phyloP scores from a whole-genome alignment of 2,113 vertebrate genomes.

The Garra rufa region DNA sequence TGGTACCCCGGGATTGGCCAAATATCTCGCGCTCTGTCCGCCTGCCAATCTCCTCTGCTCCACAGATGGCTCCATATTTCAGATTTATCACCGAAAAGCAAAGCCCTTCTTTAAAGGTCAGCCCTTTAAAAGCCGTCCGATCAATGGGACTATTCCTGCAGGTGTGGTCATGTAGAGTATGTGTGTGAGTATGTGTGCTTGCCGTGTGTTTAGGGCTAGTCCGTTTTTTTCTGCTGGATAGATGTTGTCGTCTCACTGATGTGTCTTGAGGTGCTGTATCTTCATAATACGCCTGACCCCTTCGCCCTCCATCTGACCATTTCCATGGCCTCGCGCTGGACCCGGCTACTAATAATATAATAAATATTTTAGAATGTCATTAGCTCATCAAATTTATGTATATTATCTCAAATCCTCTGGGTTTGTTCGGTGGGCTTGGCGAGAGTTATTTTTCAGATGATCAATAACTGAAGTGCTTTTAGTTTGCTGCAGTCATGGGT shows the following conservation, averaged over 20 bases:
- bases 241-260: slow-evolving; percentile 50
- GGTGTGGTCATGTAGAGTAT: slow-evolving; percentile 64
- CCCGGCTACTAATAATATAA: slow-evolving; percentile 71
- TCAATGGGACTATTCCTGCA: slow-evolving; percentile 80
- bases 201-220: slow-evolving; percentile 54
- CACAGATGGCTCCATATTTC: slow-evolving; percentile 90
- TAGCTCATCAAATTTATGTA: slow-evolving; percentile 81
- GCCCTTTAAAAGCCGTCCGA: slow-evolving; percentile 88
- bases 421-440: slow-evolving; percentile 75
- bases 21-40: slow-evolving; percentile 80
- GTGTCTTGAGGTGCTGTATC: slow-evolving; percentile 62
- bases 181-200: slow-evolving; percentile 61
- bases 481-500: slow-evolving; percentile 13
- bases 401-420: slow-evolving; percentile 68
- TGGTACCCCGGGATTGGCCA: slow-evolving; percentile 74
- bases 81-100: slow-evolving; percentile 88
- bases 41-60: slow-evolving; percentile 81
- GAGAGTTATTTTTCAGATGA: slow-evolving; percentile 73
- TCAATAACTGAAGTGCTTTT: slow-evolving; percentile 71
- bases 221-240: slow-evolving; percentile 42
- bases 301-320: not conserved
- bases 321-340: slow-evolving; percentile 70
- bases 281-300: slow-evolving; percentile 65
- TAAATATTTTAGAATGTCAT: slow-evolving; percentile 83
- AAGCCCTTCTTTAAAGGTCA: slow-evolving; percentile 85